These are phyloP conservation scores for Channa argus DNA, from an alignment of 2,113 vertebrate species.

Conservation along the genomic window DNA sequence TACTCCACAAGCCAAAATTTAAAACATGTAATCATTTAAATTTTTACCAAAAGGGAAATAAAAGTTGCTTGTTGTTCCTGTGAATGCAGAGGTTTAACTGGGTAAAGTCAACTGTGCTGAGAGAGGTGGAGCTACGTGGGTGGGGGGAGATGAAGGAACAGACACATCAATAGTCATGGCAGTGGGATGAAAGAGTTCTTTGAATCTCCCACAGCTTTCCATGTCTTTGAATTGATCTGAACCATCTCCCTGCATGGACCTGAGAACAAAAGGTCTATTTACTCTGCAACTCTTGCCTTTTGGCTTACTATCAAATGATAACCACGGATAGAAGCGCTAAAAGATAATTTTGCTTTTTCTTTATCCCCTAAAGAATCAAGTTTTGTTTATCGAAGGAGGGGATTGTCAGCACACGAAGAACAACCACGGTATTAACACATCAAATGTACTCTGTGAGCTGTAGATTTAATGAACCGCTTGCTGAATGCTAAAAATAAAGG, in stretches of 20 bases:
- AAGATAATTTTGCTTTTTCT: not conserved
- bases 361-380: not conserved
- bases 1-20: not conserved
- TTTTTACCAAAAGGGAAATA: too few relatives aligned
- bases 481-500: constrained; percentile 45
- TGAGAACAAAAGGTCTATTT: constrained; percentile 37
- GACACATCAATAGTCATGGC: constrained; percentile 40
- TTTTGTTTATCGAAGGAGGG: constrained; percentile 10
- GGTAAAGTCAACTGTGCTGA: not conserved
- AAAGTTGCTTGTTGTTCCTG: not conserved
- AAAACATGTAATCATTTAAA: not conserved
- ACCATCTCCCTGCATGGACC: not conserved
- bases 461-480: constrained; percentile 44
- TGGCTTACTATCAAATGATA: constrained; percentile 9
- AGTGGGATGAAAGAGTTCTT: constrained; percentile 60
- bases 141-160: constrained; percentile 8
- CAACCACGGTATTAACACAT: constrained; percentile 60
- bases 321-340: constrained; percentile 11
- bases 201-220: constrained; percentile 36
- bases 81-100: not conserved
- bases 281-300: not conserved
- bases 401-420: constrained; percentile 16
- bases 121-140: constrained; percentile 25
- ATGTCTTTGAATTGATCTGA: constrained; percentile 53
- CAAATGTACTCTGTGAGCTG: constrained; percentile 11